phyloP scores from a whole-genome alignment of 2,888 invertebrate species.

The Gordius sp. region DNA sequence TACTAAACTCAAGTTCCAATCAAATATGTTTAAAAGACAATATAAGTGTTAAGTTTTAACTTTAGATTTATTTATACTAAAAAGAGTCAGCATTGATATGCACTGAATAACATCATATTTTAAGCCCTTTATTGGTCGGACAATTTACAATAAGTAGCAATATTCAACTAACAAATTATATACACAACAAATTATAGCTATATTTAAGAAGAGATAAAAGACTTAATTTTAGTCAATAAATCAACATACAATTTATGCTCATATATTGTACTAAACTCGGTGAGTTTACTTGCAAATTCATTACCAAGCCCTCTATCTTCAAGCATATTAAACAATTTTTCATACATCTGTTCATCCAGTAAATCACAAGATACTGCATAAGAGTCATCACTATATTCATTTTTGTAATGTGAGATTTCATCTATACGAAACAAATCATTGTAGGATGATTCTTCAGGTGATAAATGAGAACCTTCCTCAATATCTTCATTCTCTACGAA shows the following conservation, averaged over 20 bases:
- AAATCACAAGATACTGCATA: conserved; percentile 5
- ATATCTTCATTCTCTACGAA: not conserved
- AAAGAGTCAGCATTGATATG: no score
- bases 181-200: no score
- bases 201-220: conserved; percentile 35
- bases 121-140: no score
- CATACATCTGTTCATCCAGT: conserved; percentile 41
- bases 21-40: no score
- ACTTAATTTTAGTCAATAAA: conserved; percentile 55
- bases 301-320: conserved; percentile 83
- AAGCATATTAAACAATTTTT: conserved; percentile 66
- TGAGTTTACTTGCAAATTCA: conserved; percentile 62
- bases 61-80: no score
- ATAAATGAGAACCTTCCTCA: not conserved
- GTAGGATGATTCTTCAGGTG: not conserved
- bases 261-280: conserved; percentile 61
- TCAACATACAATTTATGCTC: conserved; percentile 73
- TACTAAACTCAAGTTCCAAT: no score
- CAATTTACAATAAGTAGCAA: no score
- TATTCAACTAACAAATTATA: no score
- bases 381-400: conserved; percentile 4
- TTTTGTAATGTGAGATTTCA: conserved; percentile 12
- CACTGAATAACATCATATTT: no score
- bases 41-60: no score
- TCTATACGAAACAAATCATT: conserved; percentile 3